Evolutionary conservation across 2,888 invertebrate genomes (phyloP), one percentile per base, ranked within the genome.

Genomic region (Omphaloscelis lunosa): DNA sequence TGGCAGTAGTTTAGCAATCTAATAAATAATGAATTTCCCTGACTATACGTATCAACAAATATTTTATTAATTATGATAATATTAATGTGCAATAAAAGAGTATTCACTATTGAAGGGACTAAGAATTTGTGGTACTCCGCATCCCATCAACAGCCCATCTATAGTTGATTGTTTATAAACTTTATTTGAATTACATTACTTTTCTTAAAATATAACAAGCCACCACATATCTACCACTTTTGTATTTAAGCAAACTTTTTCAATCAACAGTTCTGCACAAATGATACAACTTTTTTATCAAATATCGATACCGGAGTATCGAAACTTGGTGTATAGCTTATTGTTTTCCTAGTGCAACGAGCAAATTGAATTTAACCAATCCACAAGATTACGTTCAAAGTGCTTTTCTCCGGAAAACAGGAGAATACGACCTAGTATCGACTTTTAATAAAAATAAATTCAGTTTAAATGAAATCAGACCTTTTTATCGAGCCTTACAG

Each of bases 351-450:
- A 89, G 82, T 89, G 90, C 90, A 89, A 74, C 81, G 88, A 85
- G 88, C 86, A 93, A 92, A 92, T 92, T 91, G 91, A 91, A 91
- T 92, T 91, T 87, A 76, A 90, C 87, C 90, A 91, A 91, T 92
- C 90, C 90, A 78, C 80, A 84, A 90, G 90, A 91, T 93, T 92
- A 92, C 88, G 83, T 84, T 80, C 75, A 71, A 84, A 88, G 87
- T 86, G 86, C 83, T 72, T 83, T 82, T 77, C 75, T 75, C 66
- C 79, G 83, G 80, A 80, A 79, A 80, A 77, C 68, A 74, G 66
- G 65, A 77, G 77, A 63, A 72, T 67, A 68, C 80, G 76, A 69
- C 76, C 69, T 58, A 65, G 71, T 85, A 88, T 86, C 79, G 87
- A 79, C 77, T 86, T 84, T 82, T 84, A 88, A 88, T 88, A 88